These are phyloP conservation scores for Rhyacophila evoluta DNA, from an alignment of 2,888 invertebrate species.

Conservation along the genomic window DNA sequence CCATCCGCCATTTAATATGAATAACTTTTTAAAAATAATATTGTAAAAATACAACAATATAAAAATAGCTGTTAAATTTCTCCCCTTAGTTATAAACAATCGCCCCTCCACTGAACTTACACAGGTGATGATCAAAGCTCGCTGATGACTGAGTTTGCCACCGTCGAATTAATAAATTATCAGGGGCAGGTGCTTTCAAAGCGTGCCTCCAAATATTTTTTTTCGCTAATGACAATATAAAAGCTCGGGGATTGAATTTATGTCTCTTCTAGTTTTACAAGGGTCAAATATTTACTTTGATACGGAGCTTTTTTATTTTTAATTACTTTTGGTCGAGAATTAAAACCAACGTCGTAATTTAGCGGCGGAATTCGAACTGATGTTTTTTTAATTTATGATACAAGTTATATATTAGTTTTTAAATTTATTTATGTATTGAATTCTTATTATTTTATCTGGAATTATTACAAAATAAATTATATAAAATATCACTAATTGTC, in stretches of 20 bases:
- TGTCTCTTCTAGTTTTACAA: constrained; percentile 3
- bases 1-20: too few species aligned
- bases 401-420: too few species aligned
- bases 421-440: too few species aligned
- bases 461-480: too few species aligned
- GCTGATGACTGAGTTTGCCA: background rate
- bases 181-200: background rate
- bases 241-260: background rate
- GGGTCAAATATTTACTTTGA: constrained; percentile 3
- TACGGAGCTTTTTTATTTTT: background rate
- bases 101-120: background rate
- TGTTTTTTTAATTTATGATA: too few species aligned
- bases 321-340: background rate
- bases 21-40: too few species aligned
- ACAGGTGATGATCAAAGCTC: constrained; percentile 16
- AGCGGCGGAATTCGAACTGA: background rate
- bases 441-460: too few species aligned
- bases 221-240: constrained; percentile 22
- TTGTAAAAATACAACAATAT: too few species aligned
- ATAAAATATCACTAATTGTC: too few species aligned
- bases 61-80: too few species aligned
- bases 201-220: background rate
- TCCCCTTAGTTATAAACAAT: too few species aligned
- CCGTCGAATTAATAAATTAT: constrained; percentile 18
- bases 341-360: background rate